Evolutionary conservation across 92 coral and sea anemone genomes (phyloP).

Genomic region (Parazoanthus darwini): DNA sequence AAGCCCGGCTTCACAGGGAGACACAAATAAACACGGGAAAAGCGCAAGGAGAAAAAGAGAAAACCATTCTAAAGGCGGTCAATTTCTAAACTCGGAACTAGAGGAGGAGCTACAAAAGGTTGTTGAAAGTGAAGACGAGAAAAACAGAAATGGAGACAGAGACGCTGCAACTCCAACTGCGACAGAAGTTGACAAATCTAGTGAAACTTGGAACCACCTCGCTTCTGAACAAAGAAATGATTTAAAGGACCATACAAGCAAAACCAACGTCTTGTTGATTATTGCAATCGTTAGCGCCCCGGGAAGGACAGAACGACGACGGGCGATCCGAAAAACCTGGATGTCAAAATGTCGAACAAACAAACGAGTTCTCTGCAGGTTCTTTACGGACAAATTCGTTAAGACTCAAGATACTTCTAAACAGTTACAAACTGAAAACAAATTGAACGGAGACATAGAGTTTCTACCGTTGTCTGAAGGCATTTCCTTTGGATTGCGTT

Average conservation of each 20-base stretch:
- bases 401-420: background rate
- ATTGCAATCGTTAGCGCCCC: constrained; percentile 32
- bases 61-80: background rate
- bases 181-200: background rate
- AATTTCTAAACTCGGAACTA: background rate
- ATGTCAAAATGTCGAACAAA: constrained; percentile 29
- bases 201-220: background rate
- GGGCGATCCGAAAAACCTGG: constrained; percentile 31
- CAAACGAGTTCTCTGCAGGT: constrained; percentile 24
- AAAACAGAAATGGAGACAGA: background rate
- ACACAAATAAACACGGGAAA: background rate
- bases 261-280: background rate
- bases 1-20: background rate
- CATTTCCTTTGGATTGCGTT: constrained; percentile 31
- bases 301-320: constrained; percentile 26
- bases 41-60: background rate
- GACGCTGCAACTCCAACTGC: background rate
- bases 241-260: background rate
- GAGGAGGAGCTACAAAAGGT: background rate
- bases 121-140: background rate
- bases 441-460: constrained; percentile 26
- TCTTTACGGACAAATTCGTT: constrained; percentile 30
- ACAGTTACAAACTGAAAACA: constrained; percentile 15
- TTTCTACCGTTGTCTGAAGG: constrained; percentile 40
- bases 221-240: background rate